These are phyloP conservation scores for Hemithea aestivaria DNA, from an alignment of 2,888 invertebrate species.

Conservation along the genomic window DNA sequence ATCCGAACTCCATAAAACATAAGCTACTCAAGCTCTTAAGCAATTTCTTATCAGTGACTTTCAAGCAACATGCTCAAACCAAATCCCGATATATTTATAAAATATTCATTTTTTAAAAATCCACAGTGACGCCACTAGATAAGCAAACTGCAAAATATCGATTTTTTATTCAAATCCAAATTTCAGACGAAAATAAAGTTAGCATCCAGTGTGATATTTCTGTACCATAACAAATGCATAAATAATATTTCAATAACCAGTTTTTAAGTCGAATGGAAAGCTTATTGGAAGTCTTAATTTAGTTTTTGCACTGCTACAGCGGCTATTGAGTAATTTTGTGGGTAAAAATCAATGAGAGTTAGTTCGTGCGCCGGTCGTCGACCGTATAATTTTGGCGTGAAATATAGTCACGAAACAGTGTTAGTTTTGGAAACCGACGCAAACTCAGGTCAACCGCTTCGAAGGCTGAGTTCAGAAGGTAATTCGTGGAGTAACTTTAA, in stretches of 20 bases:
- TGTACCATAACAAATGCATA: neutral
- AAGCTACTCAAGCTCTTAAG: neutral
- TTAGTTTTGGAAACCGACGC: conserved; percentile 45
- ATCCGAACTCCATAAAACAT: too few relatives aligned
- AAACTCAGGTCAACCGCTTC: conserved; percentile 41
- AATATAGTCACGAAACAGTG: conserved; percentile 55
- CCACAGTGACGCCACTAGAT: conserved; percentile 4
- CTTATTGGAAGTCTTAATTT: conserved; percentile 2
- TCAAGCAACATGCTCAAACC: neutral
- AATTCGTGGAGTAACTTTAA: conserved; percentile 5
- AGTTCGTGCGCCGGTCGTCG: conserved; percentile 38
- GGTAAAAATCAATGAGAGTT: conserved; percentile 29
- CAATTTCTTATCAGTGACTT: neutral
- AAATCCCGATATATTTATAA: too few relatives aligned
- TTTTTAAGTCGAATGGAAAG: conserved; percentile 5
- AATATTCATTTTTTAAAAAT: too few relatives aligned
- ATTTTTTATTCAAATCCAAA: conserved; percentile 15
- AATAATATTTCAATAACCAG: conserved; percentile 10
- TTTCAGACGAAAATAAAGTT: conserved; percentile 13
- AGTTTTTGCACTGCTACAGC: too few relatives aligned
- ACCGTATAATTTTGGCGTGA: conserved; percentile 59
- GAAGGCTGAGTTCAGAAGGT: conserved; percentile 18
- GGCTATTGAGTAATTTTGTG: conserved; percentile 22
- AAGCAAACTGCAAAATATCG: conserved; percentile 12
- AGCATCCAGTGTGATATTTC: too few relatives aligned